Conservation (phyloP, 2,888 invertebrate species). For the Agriopis marginaria region DNA sequence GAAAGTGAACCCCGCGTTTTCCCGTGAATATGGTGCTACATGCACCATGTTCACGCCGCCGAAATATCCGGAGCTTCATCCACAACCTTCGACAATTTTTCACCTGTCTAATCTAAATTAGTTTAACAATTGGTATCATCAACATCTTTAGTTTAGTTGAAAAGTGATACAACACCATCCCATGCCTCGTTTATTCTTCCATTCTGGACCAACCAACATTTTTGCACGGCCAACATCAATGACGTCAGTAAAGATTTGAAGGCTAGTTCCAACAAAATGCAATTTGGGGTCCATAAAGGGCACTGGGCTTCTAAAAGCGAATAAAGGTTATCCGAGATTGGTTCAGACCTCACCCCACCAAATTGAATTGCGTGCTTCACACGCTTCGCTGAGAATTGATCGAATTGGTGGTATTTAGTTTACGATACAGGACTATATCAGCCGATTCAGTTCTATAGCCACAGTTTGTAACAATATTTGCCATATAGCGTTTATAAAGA, state of each 20-base stretch:
- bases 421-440: background rate
- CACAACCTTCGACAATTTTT: too few species aligned
- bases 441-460: background rate
- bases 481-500: background rate
- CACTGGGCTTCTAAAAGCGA: constrained; percentile 42
- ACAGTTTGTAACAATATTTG: background rate
- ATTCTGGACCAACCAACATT: background rate
- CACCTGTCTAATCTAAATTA: too few species aligned
- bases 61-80: too few species aligned
- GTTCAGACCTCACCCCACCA: constrained; percentile 43
- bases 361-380: constrained; percentile 59
- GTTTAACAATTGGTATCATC: too few species aligned
- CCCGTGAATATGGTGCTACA: too few species aligned
- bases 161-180: too few species aligned
- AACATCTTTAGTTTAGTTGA: too few species aligned
- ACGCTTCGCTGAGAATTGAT: constrained; percentile 53
- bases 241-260: constrained; percentile 9
- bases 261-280: constrained; percentile 35
- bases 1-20: too few species aligned
- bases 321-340: constrained; percentile 54
- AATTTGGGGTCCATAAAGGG: constrained; percentile 37
- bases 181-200: too few species aligned
- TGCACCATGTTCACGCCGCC: too few species aligned
- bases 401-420: constrained; percentile 47
- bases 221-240: background rate